Base-by-base conservation (phyloP, 2,888 invertebrate genomes). In the Oithona nana region DNA sequence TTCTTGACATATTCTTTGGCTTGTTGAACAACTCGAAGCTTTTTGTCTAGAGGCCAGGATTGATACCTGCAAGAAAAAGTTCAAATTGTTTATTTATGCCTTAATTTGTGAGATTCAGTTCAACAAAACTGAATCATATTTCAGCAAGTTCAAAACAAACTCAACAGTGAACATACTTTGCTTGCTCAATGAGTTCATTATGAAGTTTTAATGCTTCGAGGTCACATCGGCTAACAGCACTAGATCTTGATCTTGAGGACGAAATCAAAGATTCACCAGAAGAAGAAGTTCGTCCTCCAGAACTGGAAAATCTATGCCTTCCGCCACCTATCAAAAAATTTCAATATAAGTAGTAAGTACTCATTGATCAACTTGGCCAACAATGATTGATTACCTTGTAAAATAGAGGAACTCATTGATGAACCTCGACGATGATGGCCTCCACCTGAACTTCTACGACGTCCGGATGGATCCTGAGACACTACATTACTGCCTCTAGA, bases 1-100 rank as follows among this genome's bases (percentile, higher is more conserved):
- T 83, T 80, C 68, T 86, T 85, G 56, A 93, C 84, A 72, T 89
- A 93, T 26, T 80, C 79, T 73, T 89, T 89, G 0, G 92, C 90
- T 78, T 84, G 76, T 68, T 84, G 78, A 6, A 88, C 86, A 56
- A 90, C 77, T 70, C 83, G 83, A 24, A 89, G 76, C 71, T 90
- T 90, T 68, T 85, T 80, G 61, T 84, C 76, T 79, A 89, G 83
- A 29, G 82, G 82, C 79, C 88, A 83, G 1, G 88, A 88, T 70
- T 88, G 87, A 69, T 85, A 81, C 69, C 50, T 49, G 50, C 2
- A 49, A 49, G 50, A 49, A 8, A 4, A 49, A 8, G n/a, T 49
- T 4, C 50, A 49, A 2, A n/a, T n/a, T n/a, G n/a, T n/a, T n/a
- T n/a, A n/a, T n/a, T n/a, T n/a, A n/a, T n/a, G n/a, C n/a, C n/a